Conservation (phyloP, 2,888 invertebrate genomes). For the Sycophila texana region DNA sequence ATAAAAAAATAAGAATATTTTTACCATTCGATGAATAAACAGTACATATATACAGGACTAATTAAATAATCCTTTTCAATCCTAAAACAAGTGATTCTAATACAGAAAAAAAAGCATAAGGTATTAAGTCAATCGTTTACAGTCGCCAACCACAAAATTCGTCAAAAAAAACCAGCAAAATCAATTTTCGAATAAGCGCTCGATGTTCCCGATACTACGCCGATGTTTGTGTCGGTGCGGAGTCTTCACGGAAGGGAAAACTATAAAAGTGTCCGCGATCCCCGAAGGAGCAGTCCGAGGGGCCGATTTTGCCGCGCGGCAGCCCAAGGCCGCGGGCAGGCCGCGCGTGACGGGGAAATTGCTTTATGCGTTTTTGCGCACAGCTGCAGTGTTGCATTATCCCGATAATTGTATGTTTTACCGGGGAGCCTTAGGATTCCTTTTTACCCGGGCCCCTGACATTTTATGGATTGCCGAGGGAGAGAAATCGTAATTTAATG, state of each 20-base stretch:
- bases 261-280: conserved; percentile 37
- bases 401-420: too few species aligned
- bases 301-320: not conserved
- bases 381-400: too few species aligned
- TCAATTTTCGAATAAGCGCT: conserved; percentile 32
- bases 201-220: not conserved
- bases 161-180: conserved; percentile 15
- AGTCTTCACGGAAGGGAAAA: conserved; percentile 37
- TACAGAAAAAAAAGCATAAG: too few species aligned
- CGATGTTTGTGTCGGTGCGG: not conserved
- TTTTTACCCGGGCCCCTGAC: too few species aligned
- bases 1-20: too few species aligned
- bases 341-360: conserved; percentile 2
- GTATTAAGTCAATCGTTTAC: too few species aligned
- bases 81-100: not conserved
- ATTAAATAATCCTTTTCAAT: not conserved
- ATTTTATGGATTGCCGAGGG: too few species aligned
- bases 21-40: too few species aligned
- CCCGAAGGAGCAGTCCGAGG: not conserved
- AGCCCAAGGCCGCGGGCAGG: too few species aligned
- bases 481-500: too few species aligned
- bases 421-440: too few species aligned
- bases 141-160: not conserved
- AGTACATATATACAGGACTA: too few species aligned
- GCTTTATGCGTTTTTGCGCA: not conserved